These are phyloP conservation scores for Cancer borealis DNA, from an alignment of 2,888 invertebrate species.

Conservation along the genomic window DNA sequence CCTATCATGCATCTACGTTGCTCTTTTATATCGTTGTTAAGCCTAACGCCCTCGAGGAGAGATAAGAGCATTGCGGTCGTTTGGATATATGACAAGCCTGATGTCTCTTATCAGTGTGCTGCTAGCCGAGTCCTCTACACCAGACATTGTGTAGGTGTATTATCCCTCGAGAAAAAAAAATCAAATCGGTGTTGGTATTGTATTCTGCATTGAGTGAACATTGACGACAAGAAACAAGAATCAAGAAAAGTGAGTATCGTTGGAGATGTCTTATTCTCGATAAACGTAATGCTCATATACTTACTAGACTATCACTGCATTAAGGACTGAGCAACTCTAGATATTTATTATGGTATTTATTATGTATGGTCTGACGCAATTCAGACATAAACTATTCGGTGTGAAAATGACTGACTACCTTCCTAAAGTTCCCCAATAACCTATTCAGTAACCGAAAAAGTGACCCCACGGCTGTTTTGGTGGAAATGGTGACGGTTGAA, in stretches of 20 bases:
- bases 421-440: too few species aligned
- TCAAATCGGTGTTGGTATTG: neutral
- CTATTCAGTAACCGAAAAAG: too few species aligned
- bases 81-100: constrained; percentile 35
- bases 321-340: neutral
- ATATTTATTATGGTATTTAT: neutral
- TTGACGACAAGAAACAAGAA: neutral
- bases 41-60: neutral
- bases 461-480: too few species aligned
- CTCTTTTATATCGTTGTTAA: neutral
- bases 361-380: too few species aligned
- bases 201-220: neutral
- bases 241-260: neutral
- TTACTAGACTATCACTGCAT: neutral
- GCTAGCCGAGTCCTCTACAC: neutral
- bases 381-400: too few species aligned
- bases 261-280: neutral
- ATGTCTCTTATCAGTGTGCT: constrained; percentile 7
- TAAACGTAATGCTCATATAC: neutral
- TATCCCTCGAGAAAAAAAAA: neutral
- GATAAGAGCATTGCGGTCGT: constrained; percentile 26
- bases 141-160: neutral
- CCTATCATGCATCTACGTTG: constrained; percentile 16
- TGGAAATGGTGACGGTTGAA: too few species aligned
- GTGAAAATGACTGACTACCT: too few species aligned